Evolutionary conservation across 2,797 vertebrate genomes (phyloP), one percentile per base, ranked within the genome.

Genomic region (Lophius americanus): DNA sequence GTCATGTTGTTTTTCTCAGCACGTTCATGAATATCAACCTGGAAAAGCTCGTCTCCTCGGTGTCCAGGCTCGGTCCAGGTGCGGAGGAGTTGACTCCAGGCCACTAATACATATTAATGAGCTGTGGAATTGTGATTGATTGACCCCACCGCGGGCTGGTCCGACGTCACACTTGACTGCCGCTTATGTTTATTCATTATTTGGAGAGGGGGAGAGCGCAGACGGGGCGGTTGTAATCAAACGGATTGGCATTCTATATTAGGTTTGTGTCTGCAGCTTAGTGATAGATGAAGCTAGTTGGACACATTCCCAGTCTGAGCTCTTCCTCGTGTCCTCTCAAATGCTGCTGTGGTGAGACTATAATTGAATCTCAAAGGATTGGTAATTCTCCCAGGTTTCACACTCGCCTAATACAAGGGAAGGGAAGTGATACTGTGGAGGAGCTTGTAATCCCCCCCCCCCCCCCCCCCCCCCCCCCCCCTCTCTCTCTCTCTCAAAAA

Each of bases 131-230:
- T 72, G 86, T 93, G 91, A 94, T 94, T 91, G 93, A 94, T 93
- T 93, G 92, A 92, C 92, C 92, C 82, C 71, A 77, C 81, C 82
- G 59, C 88, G 77, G 87, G 87, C 89, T 89, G 88, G 85, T 23
- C 87, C 90, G 77, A 89, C 90, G 86, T 87, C 88, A 89, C 88
- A 91, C 87, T 85, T 80, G 81, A 83, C 85, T 90, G 81, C 82
- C 76, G 65, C 83, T 91, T 87, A 92, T 93, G 88, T 92, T 92
- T 94, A 94, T 93, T 93, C 90, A 93, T 92, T 82, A 88, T 85
- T 87, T 83, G 79, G 81, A 82, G 69, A 90, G 83, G 73, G 75
- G 82, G 53, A 60, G 64, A 76, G 64, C 7, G 39, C 38, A 37
- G 68, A 67, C 32, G 51, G 62, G 63, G 23, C 23, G 64, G 73